Base-by-base conservation (phyloP, 2,888 invertebrate genomes). In the Trissolcus brochymenae region DNA sequence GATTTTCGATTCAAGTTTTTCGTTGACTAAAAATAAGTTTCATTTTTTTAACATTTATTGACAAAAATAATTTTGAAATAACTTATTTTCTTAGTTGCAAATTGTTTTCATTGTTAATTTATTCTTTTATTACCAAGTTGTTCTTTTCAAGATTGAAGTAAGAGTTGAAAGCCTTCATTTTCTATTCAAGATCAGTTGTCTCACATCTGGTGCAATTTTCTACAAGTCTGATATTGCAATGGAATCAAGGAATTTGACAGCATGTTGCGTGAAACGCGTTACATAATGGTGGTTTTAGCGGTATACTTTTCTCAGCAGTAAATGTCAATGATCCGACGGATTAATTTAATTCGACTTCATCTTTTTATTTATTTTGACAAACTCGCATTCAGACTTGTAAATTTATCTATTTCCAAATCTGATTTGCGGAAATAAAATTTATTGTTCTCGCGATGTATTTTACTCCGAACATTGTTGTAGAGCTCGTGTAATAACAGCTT, bases 401-500 rank as follows among this genome's bases (percentile, higher is more conserved):
- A 4, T 35, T 35, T 35, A 35, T 11, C 35, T 35, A 9, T 35
- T 35, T 9, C 35, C 25, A 25, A 35, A 35, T 35, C 11, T 6
- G 9, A 11, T 35, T 35, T 11, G 29, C 29, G 35, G 35, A 35
- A 11, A 11, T 35, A 35, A 35, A 7, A 35, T 35, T 35, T 7
- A 35, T 35, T 35, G 35, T 35, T 11, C 29, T 7, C 29, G n/a
- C 2, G 29, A 4, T 35, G 35, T 35, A 35, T 35, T 35, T 35
- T 11, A 35, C 35, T 35, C 2, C 35, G 9, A 35, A 35, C 35
- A 35, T 35, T 35, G 35, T 35, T 35, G 9, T 60, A 25, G 53
- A 54, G 55, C 60, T 68, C 35, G 51, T 55, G 60, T 68, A 60
- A 55, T 61, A 68, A 60, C 49, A 68, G 61, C 60, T 68, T 68